Conservation (phyloP, 2,797 vertebrate species). For the Gila robusta region DNA sequence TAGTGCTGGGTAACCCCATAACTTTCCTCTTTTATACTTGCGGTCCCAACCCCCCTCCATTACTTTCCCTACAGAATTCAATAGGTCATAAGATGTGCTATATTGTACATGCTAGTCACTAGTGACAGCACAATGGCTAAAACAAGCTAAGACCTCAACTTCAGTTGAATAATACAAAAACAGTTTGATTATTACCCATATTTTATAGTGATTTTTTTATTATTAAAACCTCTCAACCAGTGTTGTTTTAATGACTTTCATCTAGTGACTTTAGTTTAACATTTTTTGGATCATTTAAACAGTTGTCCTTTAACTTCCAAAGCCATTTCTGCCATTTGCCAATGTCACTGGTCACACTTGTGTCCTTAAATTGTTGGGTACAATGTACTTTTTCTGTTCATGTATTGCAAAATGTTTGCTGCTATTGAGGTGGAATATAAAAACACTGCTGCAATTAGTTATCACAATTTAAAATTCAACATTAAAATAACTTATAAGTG, state of each 20-base stretch:
- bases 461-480: background rate
- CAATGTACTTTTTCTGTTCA: background rate
- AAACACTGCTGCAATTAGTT: background rate
- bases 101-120: background rate
- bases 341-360: background rate
- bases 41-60: background rate
- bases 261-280: background rate
- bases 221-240: background rate
- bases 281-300: no score
- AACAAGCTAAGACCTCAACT: background rate
- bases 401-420: background rate
- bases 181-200: background rate
- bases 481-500: background rate
- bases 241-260: background rate
- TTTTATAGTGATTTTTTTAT: background rate
- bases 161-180: background rate
- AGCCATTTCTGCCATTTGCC: background rate
- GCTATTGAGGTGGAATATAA: background rate
- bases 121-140: background rate
- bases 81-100: background rate
- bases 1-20: constrained; percentile 2
- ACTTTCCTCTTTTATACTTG: constrained; percentile 1
- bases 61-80: background rate
- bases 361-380: background rate
- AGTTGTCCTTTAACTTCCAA: background rate